These are phyloP conservation scores for Salticus scenicus DNA, from an alignment of 2,888 invertebrate species.

Conservation along the genomic window DNA sequence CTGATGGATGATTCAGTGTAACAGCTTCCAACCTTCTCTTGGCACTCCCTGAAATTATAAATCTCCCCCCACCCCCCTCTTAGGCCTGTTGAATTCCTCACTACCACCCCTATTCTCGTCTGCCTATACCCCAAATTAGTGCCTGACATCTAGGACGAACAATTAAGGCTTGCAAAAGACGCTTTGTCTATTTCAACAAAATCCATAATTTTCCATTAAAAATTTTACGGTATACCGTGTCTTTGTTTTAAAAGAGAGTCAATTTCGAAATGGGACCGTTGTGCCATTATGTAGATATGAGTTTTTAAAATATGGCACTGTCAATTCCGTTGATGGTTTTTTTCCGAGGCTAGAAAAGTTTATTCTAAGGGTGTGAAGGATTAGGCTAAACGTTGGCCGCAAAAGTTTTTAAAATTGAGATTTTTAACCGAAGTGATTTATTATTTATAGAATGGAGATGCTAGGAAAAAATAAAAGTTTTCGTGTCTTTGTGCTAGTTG, in stretches of 20 bases:
- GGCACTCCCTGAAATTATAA: constrained; percentile 65
- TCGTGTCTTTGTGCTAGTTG: neutral
- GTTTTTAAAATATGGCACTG: constrained; percentile 41
- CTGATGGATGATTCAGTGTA: constrained; percentile 56
- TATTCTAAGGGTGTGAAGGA: neutral
- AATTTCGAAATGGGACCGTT: constrained; percentile 30
- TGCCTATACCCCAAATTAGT: constrained; percentile 32
- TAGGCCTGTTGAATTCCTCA: constrained; percentile 17
- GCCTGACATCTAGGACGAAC: constrained; percentile 22
- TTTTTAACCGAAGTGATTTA: neutral
- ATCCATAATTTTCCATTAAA: constrained; percentile 68
- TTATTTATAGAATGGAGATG: neutral
- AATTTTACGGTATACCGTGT: constrained; percentile 39
- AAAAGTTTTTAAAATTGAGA: neutral
- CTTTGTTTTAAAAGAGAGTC: constrained; percentile 41
- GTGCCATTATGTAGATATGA: constrained; percentile 17
- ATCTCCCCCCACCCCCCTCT: constrained; percentile 3
- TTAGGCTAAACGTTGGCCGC: neutral
- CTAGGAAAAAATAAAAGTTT: too few species aligned
- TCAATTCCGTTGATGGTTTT: constrained; percentile 13
- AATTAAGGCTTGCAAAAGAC: constrained; percentile 35
- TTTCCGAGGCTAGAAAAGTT: neutral
- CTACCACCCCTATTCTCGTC: too few species aligned
- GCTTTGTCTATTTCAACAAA: constrained; percentile 56
- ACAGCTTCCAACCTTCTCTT: neutral